Evolutionary conservation across 2,888 invertebrate species (phyloP), one percentile per base, ranked within the genome.

Genomic region (Eupithecia dodoneata): DNA sequence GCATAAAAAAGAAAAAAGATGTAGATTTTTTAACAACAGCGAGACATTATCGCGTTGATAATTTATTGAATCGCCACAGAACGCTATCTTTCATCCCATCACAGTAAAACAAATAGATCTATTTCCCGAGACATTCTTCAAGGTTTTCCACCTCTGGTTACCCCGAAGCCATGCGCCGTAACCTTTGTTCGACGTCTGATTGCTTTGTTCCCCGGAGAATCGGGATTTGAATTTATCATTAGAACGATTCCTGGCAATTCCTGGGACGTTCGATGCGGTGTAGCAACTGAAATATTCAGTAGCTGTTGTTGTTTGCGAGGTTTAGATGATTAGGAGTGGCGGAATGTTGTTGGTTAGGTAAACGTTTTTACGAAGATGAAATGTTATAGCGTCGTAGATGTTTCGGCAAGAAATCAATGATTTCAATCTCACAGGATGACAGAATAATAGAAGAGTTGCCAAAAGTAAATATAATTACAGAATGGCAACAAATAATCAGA

Each of bases 161-260:
- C 78, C 81, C 76, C 13, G 77, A 49, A 86, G 87, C 81, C 81
- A 83, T 69, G 85, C 86, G 86, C 75, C 83, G 83, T 87, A 91
- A 91, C 92, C 92, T 92, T 92, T 93, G 92, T 90, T 87, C 89
- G 87, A 85, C 88, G 89, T 88, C 91, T 93, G 93, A 94, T 94
- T 93, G 93, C 93, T 90, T 91, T 90, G 91, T 90, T 91, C 93
- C 89, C 92, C 47, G 79, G 87, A 87, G 92, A 86, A 86, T 88
- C 84, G 86, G 87, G 91, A 93, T 93, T 93, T 93, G 93, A 94
- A 93, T 94, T 92, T 94, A 93, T 93, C 93, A 93, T 93, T 92
- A 92, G 90, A 88, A 86, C 85, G 87, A 85, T 87, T 84, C 87
- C 87, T 86, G 83, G 83, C 81, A 81, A 85, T 86, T 84, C 87